Evolutionary conservation across 2,113 vertebrate genomes (phyloP).

Genomic region (Scartelaos histophorus): DNA sequence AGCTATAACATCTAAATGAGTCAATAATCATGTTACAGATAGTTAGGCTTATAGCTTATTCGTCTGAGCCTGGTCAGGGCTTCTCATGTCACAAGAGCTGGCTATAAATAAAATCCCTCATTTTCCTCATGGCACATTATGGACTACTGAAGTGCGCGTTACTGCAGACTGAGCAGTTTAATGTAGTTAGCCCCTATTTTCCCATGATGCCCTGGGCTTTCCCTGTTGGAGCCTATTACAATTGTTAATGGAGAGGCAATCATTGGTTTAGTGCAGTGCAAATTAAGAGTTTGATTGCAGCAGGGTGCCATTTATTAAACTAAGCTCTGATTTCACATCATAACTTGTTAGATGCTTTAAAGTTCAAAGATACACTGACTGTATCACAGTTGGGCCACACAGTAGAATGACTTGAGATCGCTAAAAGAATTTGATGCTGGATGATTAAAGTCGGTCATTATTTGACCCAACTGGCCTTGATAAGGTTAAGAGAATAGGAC

Average conservation of each 20-base stretch:
- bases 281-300: slow-evolving; percentile 4
- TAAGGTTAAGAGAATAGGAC: no score
- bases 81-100: slow-evolving; percentile 24
- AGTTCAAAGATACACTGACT: no score
- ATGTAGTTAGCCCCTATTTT: slow-evolving; percentile 31
- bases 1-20: slow-evolving; percentile 7
- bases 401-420: no score
- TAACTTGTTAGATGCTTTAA: no score
- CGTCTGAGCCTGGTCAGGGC: neutral
- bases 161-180: slow-evolving; percentile 40
- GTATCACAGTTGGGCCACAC: no score
- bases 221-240: slow-evolving; percentile 9
- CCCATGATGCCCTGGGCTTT: slow-evolving; percentile 16
- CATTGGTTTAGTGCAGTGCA: slow-evolving; percentile 11
- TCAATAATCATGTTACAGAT: slow-evolving; percentile 12
- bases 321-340: no score
- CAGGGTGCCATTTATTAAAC: neutral
- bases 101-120: slow-evolving; percentile 31
- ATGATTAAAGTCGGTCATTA: no score
- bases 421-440: no score
- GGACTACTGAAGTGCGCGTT: slow-evolving; percentile 22
- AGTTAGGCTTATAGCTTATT: neutral
- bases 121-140: slow-evolving; percentile 30
- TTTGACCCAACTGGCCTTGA: no score
- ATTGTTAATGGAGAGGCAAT: neutral